Base-by-base conservation (phyloP, 2,888 invertebrate genomes). In the Scaptomyza reducta region DNA sequence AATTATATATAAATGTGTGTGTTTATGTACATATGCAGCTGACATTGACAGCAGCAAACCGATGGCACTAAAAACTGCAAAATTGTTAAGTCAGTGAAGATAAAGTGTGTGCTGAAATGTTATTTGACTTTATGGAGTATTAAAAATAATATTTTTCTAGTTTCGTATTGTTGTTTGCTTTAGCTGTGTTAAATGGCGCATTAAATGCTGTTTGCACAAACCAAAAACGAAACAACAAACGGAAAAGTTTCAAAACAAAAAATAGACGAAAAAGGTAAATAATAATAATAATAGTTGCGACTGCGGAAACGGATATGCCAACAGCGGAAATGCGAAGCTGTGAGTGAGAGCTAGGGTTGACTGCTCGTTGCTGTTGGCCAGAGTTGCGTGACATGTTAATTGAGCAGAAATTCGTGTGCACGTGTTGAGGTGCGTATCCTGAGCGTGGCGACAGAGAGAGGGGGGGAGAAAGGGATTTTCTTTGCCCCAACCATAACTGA, bases 261-360 rank as follows among this genome's bases (percentile, higher is more conserved):
- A 13, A 55, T 16, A 45, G 45, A 25, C 47, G 41, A 38, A 31
- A 62, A 60, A 59, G 50, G 56, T 55, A 67, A 74, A 71, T 51
- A 58, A 51, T 59, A 60, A 51, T 59, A 60, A 75, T 58, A 55
- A 50, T 54, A 50, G 58, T 41, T 54, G 58, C 53, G 42, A 25
- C 41, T 18, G 44, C 82, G 81, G 82, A 82, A 85, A 62, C 83
- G 85, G 83, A 82, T 66, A 51, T 73, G 79, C 57, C 70, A 70
- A 57, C 61, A 11, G 35, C 82, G 81, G 81, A 82, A 70, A 69
- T 70, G 77, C 70, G 25, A 29, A 38, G 64, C 49, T 27, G 35
- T 49, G 61, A 31, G 35, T 65, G 44, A 70, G 54, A 31, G 13
- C 18, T n/a, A 44, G 46, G 56, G 29, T 16, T 22, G 25, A 16